phyloP scores from a whole-genome alignment of 2,797 vertebrate genomes.

The Acipenser oxyrinchus region DNA sequence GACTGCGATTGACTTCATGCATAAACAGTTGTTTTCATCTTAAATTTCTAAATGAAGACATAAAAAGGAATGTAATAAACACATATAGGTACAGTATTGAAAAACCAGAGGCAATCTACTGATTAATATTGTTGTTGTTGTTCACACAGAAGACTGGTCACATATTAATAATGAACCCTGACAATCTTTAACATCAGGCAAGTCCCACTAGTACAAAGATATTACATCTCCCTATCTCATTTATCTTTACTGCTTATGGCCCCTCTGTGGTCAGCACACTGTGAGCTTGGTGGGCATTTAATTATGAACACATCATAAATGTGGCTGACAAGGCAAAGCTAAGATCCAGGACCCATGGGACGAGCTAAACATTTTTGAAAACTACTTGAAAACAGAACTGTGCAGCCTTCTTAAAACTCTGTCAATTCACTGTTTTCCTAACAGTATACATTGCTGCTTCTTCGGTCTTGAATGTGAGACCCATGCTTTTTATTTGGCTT shows the following conservation, averaged over 20 bases:
- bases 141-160: slow-evolving; percentile 74
- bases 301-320: slow-evolving; percentile 83
- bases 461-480: background rate
- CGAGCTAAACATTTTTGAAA: slow-evolving; percentile 37
- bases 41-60: too few species aligned
- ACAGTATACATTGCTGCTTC: slow-evolving; percentile 2
- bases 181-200: slow-evolving; percentile 79
- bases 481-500: too few species aligned
- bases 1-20: too few species aligned
- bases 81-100: background rate
- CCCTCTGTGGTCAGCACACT: slow-evolving; percentile 62
- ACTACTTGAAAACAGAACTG: slow-evolving; percentile 29
- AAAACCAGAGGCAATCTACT: slow-evolving; percentile 42
- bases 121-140: slow-evolving; percentile 61
- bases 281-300: slow-evolving; percentile 68
- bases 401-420: slow-evolving; percentile 1
- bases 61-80: too few species aligned
- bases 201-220: slow-evolving; percentile 80
- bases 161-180: slow-evolving; percentile 85
- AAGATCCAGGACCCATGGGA: slow-evolving; percentile 48
- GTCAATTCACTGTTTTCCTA: slow-evolving; percentile 3
- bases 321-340: slow-evolving; percentile 70
- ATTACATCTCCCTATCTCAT: slow-evolving; percentile 81
- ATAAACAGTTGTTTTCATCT: too few species aligned
- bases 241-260: slow-evolving; percentile 77